phyloP scores from a whole-genome alignment of 92 coral and sea anemone species.

The Galaxea fascicularis region DNA sequence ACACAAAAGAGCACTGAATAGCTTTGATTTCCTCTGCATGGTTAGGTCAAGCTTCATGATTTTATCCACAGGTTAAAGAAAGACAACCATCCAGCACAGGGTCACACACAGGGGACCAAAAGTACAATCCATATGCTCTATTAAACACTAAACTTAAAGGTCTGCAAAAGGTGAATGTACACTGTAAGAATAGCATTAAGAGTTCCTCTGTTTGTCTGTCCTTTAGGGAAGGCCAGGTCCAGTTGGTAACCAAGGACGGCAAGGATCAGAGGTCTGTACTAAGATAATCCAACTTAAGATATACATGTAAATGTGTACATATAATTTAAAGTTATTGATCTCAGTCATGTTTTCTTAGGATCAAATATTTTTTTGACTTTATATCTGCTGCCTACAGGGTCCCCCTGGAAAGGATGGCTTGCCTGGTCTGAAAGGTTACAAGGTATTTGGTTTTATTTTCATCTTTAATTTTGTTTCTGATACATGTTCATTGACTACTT shows the following conservation, averaged over 20 bases:
- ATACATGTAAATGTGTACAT: neutral
- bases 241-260: conserved; percentile 49
- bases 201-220: neutral
- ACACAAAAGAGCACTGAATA: no score
- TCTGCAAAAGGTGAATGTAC: no score
- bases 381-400: conserved; percentile 20
- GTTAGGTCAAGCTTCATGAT: no score
- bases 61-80: no score
- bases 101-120: no score
- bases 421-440: conserved; percentile 48
- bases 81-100: no score
- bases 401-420: conserved; percentile 62
- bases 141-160: no score
- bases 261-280: conserved; percentile 66
- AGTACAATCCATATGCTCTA: no score
- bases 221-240: conserved; percentile 61
- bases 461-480: neutral
- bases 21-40: no score
- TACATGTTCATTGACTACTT: neutral
- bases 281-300: neutral
- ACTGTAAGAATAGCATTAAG: no score
- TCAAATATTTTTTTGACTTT: neutral
- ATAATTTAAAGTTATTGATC: no score
- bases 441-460: conserved; percentile 13
- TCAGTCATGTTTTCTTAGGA: no score